These are phyloP conservation scores for Acipenser ruthenus DNA, from an alignment of 2,797 vertebrate genomes.

Conservation along the genomic window DNA sequence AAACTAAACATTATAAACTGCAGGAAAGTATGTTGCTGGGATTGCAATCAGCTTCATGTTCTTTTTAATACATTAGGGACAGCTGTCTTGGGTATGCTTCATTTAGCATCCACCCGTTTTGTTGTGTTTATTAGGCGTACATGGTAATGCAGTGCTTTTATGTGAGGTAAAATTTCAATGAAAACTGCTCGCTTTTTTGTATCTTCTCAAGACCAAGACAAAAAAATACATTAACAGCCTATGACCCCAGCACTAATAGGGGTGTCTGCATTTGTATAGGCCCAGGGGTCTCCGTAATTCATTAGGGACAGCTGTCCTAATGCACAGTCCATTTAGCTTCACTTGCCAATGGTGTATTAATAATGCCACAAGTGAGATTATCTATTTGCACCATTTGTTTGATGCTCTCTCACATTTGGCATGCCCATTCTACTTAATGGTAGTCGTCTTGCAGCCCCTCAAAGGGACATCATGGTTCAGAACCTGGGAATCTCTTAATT, in stretches of 20 bases:
- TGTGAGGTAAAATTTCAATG: background rate
- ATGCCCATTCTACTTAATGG: too few species aligned
- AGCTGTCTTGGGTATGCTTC: constrained; percentile 53
- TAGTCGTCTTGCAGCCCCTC: too few species aligned
- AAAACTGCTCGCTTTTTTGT: constrained; percentile 1
- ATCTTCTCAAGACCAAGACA: background rate
- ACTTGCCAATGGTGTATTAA: constrained; percentile 17
- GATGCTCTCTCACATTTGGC: constrained; percentile 1
- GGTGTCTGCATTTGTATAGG: constrained; percentile 13
- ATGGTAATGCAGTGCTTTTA: constrained; percentile 6
- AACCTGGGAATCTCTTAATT: too few species aligned
- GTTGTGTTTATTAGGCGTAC: constrained; percentile 30
- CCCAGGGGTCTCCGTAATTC: constrained; percentile 7
- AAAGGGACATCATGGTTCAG: too few species aligned
- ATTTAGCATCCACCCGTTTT: constrained; percentile 50
- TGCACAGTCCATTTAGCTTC: constrained; percentile 20
- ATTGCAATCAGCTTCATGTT: constrained; percentile 11
- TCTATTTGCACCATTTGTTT: constrained; percentile 16
- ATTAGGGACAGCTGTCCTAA: constrained; percentile 12
- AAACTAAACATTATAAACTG: constrained; percentile 11
- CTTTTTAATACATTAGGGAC: constrained; percentile 39
- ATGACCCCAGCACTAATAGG: background rate
- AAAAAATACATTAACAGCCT: background rate
- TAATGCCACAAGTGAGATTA: constrained; percentile 10
- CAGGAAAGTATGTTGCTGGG: constrained; percentile 4